Evolutionary conservation across 2,797 vertebrate genomes (phyloP).

Genomic region (Semaprochilodus insignis): DNA sequence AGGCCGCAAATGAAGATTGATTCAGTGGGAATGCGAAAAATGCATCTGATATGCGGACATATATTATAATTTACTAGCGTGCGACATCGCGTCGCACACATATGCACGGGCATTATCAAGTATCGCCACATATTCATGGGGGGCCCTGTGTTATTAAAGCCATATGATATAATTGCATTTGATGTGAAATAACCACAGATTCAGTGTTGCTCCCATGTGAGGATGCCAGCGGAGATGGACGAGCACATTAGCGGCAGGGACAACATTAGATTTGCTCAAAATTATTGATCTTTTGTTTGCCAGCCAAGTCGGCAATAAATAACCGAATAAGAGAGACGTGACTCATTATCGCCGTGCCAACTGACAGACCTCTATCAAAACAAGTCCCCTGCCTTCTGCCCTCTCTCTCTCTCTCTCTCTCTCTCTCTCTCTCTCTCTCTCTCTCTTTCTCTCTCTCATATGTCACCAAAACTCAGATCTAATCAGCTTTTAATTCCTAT

Average conservation of each 20-base stretch:
- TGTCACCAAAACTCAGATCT: conserved; percentile 43
- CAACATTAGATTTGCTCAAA: conserved; percentile 89
- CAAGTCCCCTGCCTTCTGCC: conserved; percentile 64
- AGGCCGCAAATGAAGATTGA: conserved; percentile 84
- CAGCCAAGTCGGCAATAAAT: conserved; percentile 86
- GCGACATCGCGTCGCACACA: conserved; percentile 69
- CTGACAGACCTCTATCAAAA: conserved; percentile 85
- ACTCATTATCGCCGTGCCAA: conserved; percentile 85
- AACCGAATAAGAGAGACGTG: conserved; percentile 81
- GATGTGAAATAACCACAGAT: conserved; percentile 85
- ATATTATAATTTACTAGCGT: conserved; percentile 79
- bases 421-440: neutral
- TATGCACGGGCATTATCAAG: conserved; percentile 71
- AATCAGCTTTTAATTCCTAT: conserved; percentile 66
- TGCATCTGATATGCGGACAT: conserved; percentile 65
- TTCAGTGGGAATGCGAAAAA: conserved; percentile 64
- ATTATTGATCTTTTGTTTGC: conserved; percentile 90
- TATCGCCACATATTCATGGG: conserved; percentile 63
- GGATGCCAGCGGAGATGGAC: conserved; percentile 85
- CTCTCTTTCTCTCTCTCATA: conserved; percentile 67
- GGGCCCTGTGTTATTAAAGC: conserved; percentile 79
- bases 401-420: neutral
- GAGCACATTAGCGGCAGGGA: conserved; percentile 84
- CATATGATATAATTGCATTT: conserved; percentile 84
- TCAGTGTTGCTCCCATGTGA: conserved; percentile 82